Evolutionary conservation across 1,140 invertebrate genomes (phyloP), one percentile per base, ranked within the genome.

Genomic region (Anastrepha obliqua): DNA sequence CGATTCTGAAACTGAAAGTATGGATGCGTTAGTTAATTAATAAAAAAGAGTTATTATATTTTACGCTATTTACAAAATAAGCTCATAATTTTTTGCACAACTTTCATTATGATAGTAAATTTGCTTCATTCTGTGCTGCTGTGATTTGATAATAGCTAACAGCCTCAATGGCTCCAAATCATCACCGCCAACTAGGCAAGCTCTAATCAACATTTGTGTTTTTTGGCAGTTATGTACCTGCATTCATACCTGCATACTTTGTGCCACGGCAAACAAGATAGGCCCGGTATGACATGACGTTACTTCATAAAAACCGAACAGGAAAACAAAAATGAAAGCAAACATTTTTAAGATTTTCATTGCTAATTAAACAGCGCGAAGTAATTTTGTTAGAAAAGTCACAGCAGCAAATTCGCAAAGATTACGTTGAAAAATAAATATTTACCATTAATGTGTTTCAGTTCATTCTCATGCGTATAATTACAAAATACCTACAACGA

Each of bases 341-440:
- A 39, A 70, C 39, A 70, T 6, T 42, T 67, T 5, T 74, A 81
- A n/a, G 6, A 55, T 81, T 81, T 81, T 13, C 51, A 29, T 81
- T 81, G 67, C 11, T 29, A 70, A 70, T 81, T 81, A 55, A 81
- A 55, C 47, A 55, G 44, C 39, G 42, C 2, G 2, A 44, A 6
- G 2, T 44, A 70, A 7, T 55, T 58, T 55, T 13, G 11, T 8
- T 7, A 74, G 67, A 29, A 29, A 29, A 17, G 42, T 17, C 3
- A 15, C 2, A 74, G 42, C 42, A 44, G 5, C 15, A 74, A 74
- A 17, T 81, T 55, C 6, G 51, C n/a, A 81, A 81, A 81, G n/a
- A 81, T 81, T 81, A 42, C 17, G 44, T 13, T 81, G 13, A 42
- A 81, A 81, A 81, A 29, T 51, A 81, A 81, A 81, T 81, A 81